These are phyloP conservation scores for Eilema depressum DNA, from an alignment of 2,888 invertebrate species.

Conservation along the genomic window DNA sequence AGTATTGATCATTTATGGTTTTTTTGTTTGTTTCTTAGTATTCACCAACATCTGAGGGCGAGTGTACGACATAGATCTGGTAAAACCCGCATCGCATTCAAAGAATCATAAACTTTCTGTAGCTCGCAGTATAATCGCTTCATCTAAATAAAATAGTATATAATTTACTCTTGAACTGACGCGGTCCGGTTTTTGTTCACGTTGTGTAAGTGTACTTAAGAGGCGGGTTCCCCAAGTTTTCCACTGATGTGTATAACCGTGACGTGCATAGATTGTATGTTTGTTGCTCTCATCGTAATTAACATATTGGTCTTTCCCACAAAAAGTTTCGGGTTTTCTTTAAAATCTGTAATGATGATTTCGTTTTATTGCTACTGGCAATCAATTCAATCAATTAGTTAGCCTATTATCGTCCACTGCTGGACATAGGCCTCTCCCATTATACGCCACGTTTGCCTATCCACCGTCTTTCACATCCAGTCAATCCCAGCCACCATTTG, in stretches of 20 bases:
- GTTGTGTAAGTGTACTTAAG: slow-evolving; percentile 11
- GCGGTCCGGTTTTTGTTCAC: neutral
- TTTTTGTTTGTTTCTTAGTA: too few species aligned
- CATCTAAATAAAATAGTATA: neutral
- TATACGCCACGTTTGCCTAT: too few species aligned
- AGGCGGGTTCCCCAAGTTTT: slow-evolving; percentile 31
- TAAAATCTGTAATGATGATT: neutral
- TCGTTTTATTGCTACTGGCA: neutral
- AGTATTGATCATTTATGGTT: too few species aligned
- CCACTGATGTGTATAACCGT: slow-evolving; percentile 8
- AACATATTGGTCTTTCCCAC: slow-evolving; percentile 10
- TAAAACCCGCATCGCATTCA: neutral
- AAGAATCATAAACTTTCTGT: neutral
- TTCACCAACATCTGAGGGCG: too few species aligned
- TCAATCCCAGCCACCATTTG: too few species aligned
- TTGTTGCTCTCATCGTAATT: neutral
- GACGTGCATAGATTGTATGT: slow-evolving; percentile 10
- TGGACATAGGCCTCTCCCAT: too few species aligned
- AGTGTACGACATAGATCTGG: neutral
- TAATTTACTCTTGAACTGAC: neutral
- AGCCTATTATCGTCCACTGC: too few species aligned
- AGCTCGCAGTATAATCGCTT: neutral
- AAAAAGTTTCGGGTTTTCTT: neutral
- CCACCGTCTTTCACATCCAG: too few species aligned
- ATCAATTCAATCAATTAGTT: too few species aligned